Conservation (phyloP, 2,888 invertebrate genomes). For the Himalopsyche tibetana region DNA sequence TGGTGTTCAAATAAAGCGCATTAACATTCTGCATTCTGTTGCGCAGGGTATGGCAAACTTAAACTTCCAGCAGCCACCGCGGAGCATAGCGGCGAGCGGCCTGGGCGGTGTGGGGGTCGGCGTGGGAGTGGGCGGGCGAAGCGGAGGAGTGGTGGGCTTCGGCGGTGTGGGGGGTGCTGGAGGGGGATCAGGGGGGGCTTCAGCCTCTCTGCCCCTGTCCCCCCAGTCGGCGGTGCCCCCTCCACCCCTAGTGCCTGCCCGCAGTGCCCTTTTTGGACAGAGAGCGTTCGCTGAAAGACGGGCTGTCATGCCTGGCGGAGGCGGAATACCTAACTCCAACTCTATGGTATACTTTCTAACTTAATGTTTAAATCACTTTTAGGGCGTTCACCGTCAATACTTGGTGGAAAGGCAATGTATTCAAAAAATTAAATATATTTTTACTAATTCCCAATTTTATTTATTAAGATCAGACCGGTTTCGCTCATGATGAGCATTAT, state of each 20-base stretch:
- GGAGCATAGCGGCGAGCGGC: slow-evolving; percentile 88
- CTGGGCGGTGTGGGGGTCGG: slow-evolving; percentile 72
- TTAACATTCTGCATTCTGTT: neutral
- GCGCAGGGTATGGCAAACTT: slow-evolving; percentile 92
- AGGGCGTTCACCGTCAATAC: no score
- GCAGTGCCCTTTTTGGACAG: slow-evolving; percentile 83
- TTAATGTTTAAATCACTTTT: no score
- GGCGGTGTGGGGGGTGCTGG: slow-evolving; percentile 74
- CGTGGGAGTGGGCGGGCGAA: slow-evolving; percentile 78
- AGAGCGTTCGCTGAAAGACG: slow-evolving; percentile 88
- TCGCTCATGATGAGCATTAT: no score
- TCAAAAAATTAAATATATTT: no score
- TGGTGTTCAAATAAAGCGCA: slow-evolving; percentile 3
- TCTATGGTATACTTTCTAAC: slow-evolving; percentile 72
- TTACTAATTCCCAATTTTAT: no score
- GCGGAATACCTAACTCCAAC: slow-evolving; percentile 73
- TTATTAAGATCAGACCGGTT: no score
- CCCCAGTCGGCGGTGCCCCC: slow-evolving; percentile 76
- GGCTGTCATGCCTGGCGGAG: slow-evolving; percentile 79
- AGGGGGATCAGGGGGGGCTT: slow-evolving; percentile 72
- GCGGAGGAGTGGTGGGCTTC: slow-evolving; percentile 74
- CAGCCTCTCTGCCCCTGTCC: slow-evolving; percentile 70
- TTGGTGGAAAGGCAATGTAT: no score
- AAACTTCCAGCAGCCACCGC: slow-evolving; percentile 92
- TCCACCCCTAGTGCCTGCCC: slow-evolving; percentile 75